phyloP scores from a whole-genome alignment of 2,888 invertebrate genomes.

The Imbricaverruca yamaguchii region DNA sequence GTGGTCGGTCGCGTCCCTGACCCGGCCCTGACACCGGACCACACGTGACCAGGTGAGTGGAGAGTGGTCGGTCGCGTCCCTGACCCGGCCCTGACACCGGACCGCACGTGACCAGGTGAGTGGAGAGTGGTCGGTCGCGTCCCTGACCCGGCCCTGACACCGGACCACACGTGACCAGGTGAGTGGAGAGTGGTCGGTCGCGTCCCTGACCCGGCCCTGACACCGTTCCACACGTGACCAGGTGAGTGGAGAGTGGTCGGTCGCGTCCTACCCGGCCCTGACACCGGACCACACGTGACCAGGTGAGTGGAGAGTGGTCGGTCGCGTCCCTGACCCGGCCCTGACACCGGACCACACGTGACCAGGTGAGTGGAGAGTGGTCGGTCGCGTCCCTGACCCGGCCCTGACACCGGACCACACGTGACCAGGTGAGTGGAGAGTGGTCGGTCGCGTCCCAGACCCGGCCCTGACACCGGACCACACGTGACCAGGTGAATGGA shows the following conservation, averaged over 20 bases:
- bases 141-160: not conserved
- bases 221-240: slow-evolving; percentile 55
- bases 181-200: not conserved
- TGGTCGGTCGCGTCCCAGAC: too few relatives aligned
- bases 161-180: not conserved
- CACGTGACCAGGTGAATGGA: slow-evolving; percentile 54
- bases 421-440: not conserved
- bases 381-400: not conserved
- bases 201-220: too few relatives aligned
- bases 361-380: slow-evolving; percentile 48
- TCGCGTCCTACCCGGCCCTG: not conserved
- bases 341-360: slow-evolving; percentile 56
- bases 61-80: not conserved
- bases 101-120: slow-evolving; percentile 55
- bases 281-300: not conserved
- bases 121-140: slow-evolving; percentile 20
- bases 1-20: not conserved
- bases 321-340: too few relatives aligned
- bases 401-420: not conserved
- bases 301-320: not conserved
- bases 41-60: not conserved
- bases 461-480: slow-evolving; percentile 54
- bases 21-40: not conserved
- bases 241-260: slow-evolving; percentile 43
- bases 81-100: slow-evolving; percentile 52